These are phyloP conservation scores for Syrrhaptes paradoxus DNA, from an alignment of 2,113 vertebrate genomes.

Conservation along the genomic window DNA sequence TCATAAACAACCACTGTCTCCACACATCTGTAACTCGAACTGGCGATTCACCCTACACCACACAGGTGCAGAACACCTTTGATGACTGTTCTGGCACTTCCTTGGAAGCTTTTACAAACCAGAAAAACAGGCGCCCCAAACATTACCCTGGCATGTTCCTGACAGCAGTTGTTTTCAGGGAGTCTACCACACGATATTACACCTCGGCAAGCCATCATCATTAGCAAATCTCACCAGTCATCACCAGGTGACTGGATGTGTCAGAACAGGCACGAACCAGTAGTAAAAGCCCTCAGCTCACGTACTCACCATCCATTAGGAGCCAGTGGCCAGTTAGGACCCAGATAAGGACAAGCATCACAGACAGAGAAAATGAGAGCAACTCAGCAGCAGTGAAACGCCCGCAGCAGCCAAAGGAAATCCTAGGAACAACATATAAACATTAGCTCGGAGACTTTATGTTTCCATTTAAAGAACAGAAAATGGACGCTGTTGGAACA, in stretches of 20 bases:
- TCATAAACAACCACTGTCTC: not conserved
- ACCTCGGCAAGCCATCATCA: not conserved
- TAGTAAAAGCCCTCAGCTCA: not conserved
- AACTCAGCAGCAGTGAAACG: slow-evolving; percentile 97
- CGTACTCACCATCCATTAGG: slow-evolving; percentile 93
- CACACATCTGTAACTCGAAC: not conserved
- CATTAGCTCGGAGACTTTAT: not conserved
- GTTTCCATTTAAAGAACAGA: slow-evolving; percentile 7
- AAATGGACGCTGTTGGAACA: not conserved
- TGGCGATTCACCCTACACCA: not conserved
- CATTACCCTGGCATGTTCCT: not conserved
- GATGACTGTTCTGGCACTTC: not conserved
- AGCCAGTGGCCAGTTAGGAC: slow-evolving; percentile 99
- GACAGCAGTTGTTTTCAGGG: not conserved
- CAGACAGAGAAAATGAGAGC: slow-evolving; percentile 94
- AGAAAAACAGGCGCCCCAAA: slow-evolving; percentile 34
- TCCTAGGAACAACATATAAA: slow-evolving; percentile 78
- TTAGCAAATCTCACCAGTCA: not conserved
- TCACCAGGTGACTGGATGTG: not conserved
- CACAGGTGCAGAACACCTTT: not conserved
- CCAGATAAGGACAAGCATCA: slow-evolving; percentile 98
- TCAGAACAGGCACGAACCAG: not conserved
- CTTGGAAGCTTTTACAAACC: slow-evolving; percentile 19
- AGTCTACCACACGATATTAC: not conserved
- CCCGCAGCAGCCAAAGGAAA: slow-evolving; percentile 98